A percentile compares a stretch with the other conserved stretches of the same genome.
Evolutionary conservation across 2,888 invertebrate species (phyloP).

Genomic region (Crioceris asparagi): DNA sequence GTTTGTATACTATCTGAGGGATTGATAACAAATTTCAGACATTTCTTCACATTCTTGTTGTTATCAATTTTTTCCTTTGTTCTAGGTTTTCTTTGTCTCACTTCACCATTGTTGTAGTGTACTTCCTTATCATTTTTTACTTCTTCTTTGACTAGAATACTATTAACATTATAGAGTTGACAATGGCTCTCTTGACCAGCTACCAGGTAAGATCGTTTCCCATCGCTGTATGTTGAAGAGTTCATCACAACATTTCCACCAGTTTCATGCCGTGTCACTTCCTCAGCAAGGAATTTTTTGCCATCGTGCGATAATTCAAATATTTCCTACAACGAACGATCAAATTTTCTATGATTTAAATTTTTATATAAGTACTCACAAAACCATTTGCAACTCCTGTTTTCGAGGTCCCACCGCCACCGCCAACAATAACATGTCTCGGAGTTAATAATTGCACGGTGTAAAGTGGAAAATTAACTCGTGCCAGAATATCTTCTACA

Average conservation of each 20-base stretch:
- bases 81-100: slow-evolving; percentile 47
- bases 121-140: slow-evolving; percentile 39
- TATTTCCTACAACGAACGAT: slow-evolving; percentile 61
- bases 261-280: slow-evolving; percentile 81
- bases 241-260: slow-evolving; percentile 89
- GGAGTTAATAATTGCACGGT: slow-evolving; percentile 82
- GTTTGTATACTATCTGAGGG: slow-evolving; percentile 75
- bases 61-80: slow-evolving; percentile 45
- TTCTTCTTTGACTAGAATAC: slow-evolving; percentile 37
- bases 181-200: slow-evolving; percentile 90
- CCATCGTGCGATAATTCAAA: slow-evolving; percentile 85
- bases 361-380: slow-evolving; percentile 49
- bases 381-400: slow-evolving; percentile 97
- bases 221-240: slow-evolving; percentile 62
- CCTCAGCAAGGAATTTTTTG: slow-evolving; percentile 70
- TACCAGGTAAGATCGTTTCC: slow-evolving; percentile 67
- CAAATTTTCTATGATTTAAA: neutral
- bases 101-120: slow-evolving; percentile 24
- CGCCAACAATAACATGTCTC: slow-evolving; percentile 89
- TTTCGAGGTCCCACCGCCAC: slow-evolving; percentile 94
- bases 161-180: slow-evolving; percentile 65
- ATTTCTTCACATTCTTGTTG: slow-evolving; percentile 42
- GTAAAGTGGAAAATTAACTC: slow-evolving; percentile 89
- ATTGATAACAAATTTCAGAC: slow-evolving; percentile 64
- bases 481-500: slow-evolving; percentile 65